Conservation (phyloP, 2,888 invertebrate genomes). For the Noctua comes region DNA sequence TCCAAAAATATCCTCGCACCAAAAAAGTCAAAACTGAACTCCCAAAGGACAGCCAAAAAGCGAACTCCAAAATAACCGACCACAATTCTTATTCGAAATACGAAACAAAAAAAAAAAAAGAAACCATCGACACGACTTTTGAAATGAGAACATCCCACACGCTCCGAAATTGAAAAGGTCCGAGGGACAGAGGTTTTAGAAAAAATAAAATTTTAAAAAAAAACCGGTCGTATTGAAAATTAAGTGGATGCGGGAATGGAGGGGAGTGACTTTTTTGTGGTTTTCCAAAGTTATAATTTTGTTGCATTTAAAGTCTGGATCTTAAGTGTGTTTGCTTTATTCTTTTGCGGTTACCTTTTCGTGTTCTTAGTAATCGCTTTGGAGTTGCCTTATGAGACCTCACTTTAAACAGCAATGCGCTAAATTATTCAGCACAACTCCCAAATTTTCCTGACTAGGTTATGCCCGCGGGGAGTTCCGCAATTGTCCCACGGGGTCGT, state of each 20-base stretch:
- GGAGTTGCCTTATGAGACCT: not conserved
- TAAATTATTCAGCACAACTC: not conserved
- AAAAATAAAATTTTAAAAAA: conserved; percentile 43
- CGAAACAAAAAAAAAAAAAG: conserved; percentile 58
- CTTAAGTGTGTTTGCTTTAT: conserved; percentile 40
- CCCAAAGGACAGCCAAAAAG: conserved; percentile 20
- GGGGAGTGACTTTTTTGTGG: conserved; percentile 41
- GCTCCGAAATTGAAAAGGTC: conserved; percentile 75
- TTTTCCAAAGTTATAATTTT: conserved; percentile 58
- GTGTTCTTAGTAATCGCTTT: not conserved
- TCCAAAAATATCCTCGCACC: no score
- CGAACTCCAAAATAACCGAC: conserved; percentile 31
- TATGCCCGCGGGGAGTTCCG: no score
- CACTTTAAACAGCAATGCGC: not conserved
- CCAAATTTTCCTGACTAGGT: not conserved
- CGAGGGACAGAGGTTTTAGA: conserved; percentile 60
- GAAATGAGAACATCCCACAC: conserved; percentile 82
- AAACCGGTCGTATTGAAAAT: conserved; percentile 55
- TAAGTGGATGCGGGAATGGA: conserved; percentile 53
- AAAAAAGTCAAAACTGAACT: not conserved
- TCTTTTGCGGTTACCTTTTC: conserved; percentile 14
- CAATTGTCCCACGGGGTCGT: no score
- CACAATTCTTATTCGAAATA: conserved; percentile 56
- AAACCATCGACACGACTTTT: conserved; percentile 73
- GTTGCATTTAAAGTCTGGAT: conserved; percentile 30